phyloP scores from a whole-genome alignment of 53 echinoderm and acorn worm genomes.

The Paelopatides confundens region DNA sequence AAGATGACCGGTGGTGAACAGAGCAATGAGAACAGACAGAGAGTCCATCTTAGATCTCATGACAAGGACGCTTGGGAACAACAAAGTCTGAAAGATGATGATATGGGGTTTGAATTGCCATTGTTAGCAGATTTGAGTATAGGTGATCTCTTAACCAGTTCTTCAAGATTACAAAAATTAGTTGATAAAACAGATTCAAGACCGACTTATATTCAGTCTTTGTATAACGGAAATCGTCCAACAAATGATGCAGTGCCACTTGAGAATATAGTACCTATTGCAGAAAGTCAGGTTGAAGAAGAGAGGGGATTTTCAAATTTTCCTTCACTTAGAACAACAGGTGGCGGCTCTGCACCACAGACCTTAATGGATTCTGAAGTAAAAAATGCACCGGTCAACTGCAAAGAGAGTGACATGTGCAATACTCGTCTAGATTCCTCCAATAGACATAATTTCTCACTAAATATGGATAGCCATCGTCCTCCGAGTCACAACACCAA shows the following conservation, averaged over 20 bases:
- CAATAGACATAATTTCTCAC: neutral
- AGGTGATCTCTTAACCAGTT: conserved; percentile 81
- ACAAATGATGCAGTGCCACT: neutral
- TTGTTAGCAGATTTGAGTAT: conserved; percentile 73
- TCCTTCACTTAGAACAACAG: neutral
- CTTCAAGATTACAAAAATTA: conserved; percentile 66
- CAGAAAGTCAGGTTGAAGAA: neutral
- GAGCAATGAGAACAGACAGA: neutral
- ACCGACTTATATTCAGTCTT: conserved; percentile 9
- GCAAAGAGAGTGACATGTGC: neutral
- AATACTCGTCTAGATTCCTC: neutral
- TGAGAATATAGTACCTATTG: neutral
- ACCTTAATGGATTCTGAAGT: neutral
- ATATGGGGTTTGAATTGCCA: conserved; percentile 45
- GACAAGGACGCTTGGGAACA: conserved; percentile 8
- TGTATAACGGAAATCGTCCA: neutral
- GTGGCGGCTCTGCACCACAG: neutral
- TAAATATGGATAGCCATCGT: neutral
- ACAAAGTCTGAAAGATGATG: neutral
- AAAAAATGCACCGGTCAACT: neutral
- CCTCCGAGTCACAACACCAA: neutral
- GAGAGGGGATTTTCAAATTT: neutral
- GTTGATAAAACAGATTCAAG: conserved; percentile 35
- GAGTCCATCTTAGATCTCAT: neutral
- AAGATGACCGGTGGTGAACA: neutral